A percentile compares a stretch with the other conserved stretches of the same genome.
These are phyloP conservation scores for Ischnura elegans DNA, from an alignment of 2,888 invertebrate genomes.

Conservation along the genomic window DNA sequence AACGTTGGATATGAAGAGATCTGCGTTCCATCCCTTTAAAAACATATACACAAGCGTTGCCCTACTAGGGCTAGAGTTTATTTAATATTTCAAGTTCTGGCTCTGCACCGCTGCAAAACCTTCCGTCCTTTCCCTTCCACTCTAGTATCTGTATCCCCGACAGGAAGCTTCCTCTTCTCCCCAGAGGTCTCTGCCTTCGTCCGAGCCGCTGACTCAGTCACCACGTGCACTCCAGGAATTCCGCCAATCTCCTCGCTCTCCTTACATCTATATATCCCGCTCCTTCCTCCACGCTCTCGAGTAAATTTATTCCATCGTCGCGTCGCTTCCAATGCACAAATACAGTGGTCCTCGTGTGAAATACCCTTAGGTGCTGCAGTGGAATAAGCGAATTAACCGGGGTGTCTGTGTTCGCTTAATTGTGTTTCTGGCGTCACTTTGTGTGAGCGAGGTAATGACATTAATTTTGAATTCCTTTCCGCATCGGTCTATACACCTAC, in stretches of 20 bases:
- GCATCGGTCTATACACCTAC: neutral
- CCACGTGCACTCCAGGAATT: neutral
- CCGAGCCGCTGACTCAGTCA: neutral
- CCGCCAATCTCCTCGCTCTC: neutral
- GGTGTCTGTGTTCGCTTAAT: neutral
- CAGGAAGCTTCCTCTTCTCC: neutral
- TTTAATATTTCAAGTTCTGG: too few relatives aligned
- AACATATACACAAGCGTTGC: neutral
- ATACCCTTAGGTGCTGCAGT: neutral
- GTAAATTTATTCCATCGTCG: neutral
- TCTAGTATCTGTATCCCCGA: neutral
- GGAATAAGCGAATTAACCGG: neutral
- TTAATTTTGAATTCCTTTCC: constrained; percentile 3
- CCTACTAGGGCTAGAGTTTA: neutral
- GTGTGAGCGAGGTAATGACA: neutral
- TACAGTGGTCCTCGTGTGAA: neutral
- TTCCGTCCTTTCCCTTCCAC: neutral
- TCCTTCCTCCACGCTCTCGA: neutral
- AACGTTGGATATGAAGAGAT: too few relatives aligned
- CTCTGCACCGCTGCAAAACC: neutral
- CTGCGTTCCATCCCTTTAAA: too few relatives aligned
- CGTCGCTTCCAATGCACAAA: neutral
- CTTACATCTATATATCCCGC: neutral
- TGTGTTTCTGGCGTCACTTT: neutral
- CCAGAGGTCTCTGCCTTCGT: neutral